These are phyloP conservation scores for Silurus lanzhouensis DNA, from an alignment of 2,797 vertebrate species.

Conservation along the genomic window DNA sequence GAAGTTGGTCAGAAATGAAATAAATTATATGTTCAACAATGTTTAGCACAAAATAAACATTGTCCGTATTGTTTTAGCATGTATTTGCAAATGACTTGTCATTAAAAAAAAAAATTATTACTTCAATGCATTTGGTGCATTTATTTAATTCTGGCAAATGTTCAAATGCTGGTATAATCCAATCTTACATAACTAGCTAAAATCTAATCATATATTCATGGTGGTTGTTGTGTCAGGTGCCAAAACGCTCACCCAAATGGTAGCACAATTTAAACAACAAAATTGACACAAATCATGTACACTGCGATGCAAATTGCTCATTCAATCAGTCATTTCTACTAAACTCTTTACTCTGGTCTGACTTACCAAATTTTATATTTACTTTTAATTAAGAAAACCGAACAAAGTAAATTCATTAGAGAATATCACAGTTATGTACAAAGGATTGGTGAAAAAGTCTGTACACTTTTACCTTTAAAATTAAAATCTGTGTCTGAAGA, in stretches of 20 bases:
- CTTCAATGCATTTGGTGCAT: not conserved
- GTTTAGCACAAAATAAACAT: not conserved
- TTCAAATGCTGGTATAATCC: no score
- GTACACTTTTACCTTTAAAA: not conserved
- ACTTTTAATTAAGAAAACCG: not conserved
- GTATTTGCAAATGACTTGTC: not conserved
- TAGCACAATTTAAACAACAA: not conserved
- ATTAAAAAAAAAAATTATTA: not conserved
- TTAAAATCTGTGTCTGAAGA: not conserved
- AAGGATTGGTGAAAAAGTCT: not conserved
- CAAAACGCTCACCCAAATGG: not conserved
- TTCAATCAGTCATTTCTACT: not conserved
- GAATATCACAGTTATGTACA: not conserved
- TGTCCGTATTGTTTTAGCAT: not conserved
- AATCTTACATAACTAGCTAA: not conserved
- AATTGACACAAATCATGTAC: not conserved
- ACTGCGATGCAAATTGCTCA: not conserved
- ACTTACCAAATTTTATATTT: not conserved
- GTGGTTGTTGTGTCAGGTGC: not conserved
- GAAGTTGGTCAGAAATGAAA: not conserved
- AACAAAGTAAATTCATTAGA: not conserved
- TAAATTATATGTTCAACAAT: not conserved
- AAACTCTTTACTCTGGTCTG: not conserved
- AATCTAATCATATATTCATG: not conserved
- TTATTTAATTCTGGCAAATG: no score